These are phyloP conservation scores for Chrosomus eos DNA, from an alignment of 2,797 vertebrate genomes.

Conservation along the genomic window DNA sequence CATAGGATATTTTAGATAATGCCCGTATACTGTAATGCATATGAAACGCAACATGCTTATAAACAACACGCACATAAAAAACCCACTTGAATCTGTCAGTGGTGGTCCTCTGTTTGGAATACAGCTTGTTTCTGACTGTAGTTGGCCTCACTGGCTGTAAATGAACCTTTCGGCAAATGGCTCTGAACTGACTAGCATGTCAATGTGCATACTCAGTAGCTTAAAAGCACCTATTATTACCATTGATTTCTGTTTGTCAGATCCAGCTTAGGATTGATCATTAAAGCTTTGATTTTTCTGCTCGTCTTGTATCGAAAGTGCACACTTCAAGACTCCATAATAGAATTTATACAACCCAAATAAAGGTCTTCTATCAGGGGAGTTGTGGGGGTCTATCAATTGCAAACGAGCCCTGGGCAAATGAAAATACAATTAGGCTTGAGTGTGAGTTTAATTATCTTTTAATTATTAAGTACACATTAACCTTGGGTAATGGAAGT, in stretches of 20 bases:
- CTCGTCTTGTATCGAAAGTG: neutral
- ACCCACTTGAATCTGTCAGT: slow-evolving; percentile 8
- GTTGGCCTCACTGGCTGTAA: slow-evolving; percentile 40
- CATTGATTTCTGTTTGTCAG: slow-evolving; percentile 58
- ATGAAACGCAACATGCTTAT: slow-evolving; percentile 11
- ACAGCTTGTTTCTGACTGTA: slow-evolving; percentile 30
- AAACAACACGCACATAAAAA: slow-evolving; percentile 13
- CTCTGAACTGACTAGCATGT: slow-evolving; percentile 38
- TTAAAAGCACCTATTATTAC: slow-evolving; percentile 54
- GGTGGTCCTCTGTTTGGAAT: neutral
- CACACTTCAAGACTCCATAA: slow-evolving; percentile 38
- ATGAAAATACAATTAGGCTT: slow-evolving; percentile 66
- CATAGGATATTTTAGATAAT: slow-evolving; percentile 24
- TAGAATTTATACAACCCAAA: slow-evolving; percentile 38
- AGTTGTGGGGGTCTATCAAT: slow-evolving; percentile 34
- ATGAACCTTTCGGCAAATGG: slow-evolving; percentile 29
- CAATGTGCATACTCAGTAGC: slow-evolving; percentile 53
- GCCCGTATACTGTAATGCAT: neutral
- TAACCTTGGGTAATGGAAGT: slow-evolving; percentile 74
- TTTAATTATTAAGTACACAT: slow-evolving; percentile 74
- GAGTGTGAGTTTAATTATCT: slow-evolving; percentile 67
- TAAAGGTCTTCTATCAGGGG: slow-evolving; percentile 34
- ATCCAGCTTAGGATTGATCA: slow-evolving; percentile 48
- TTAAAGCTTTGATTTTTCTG: slow-evolving; percentile 33
- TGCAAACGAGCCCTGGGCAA: slow-evolving; percentile 52